A percentile compares a stretch with the other conserved stretches of the same genome.
These are phyloP conservation scores for Alethe diademata DNA, from an alignment of 2,113 vertebrate genomes.

Conservation along the genomic window DNA sequence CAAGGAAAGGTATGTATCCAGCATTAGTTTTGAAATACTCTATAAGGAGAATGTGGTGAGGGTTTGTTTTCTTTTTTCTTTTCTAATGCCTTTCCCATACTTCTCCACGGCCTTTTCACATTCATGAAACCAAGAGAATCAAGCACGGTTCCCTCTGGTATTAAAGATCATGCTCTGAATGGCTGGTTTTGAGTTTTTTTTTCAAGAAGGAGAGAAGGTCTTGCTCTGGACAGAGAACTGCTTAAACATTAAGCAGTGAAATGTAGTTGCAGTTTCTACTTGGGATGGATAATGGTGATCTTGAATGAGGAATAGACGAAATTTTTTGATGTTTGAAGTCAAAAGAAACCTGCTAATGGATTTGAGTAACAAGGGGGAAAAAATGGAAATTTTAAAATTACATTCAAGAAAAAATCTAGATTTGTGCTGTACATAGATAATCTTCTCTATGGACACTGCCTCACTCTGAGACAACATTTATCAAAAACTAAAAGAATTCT, in stretches of 20 bases:
- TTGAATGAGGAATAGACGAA: not conserved
- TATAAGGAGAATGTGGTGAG: not conserved
- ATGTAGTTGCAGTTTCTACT: not conserved
- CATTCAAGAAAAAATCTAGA: not conserved
- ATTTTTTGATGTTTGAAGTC: not conserved
- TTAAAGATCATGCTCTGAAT: not conserved
- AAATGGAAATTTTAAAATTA: not conserved
- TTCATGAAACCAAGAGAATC: not conserved
- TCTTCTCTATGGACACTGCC: not conserved
- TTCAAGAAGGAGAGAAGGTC: not conserved
- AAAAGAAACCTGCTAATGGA: not conserved
- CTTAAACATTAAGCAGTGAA: not conserved
- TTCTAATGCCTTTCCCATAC: not conserved
- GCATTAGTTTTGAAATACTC: conserved; percentile 2
- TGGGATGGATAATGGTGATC: not conserved
- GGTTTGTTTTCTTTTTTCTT: not conserved
- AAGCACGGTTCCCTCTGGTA: not conserved
- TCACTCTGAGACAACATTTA: not conserved
- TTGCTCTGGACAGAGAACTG: not conserved
- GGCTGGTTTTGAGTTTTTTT: not conserved
- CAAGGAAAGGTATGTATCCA: conserved; percentile 5
- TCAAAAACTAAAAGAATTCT: not conserved
- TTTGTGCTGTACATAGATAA: not conserved
- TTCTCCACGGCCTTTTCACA: not conserved
- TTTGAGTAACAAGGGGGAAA: not conserved